Evolutionary conservation across 2,113 vertebrate genomes (phyloP), one percentile per base, ranked within the genome.

Genomic region (Tricholaema leucomelas): DNA sequence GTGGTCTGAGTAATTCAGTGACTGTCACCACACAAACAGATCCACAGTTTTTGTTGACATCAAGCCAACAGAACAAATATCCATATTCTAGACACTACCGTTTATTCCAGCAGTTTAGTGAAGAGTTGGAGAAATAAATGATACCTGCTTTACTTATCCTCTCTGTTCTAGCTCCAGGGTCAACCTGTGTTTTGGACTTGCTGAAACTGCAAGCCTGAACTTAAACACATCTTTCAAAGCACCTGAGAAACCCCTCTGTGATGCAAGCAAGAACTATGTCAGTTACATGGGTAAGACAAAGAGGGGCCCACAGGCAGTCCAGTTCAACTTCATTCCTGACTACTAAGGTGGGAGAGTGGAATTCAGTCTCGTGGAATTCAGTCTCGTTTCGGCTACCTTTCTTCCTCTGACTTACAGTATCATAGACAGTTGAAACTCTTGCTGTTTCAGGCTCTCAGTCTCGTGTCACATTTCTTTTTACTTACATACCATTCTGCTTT

Each of bases 401-500:
- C 52, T 85, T 85, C 64, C 73, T 86, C 6, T 27, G 15, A 84
- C 67, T 81, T 75, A 48, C 7, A 92, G 50, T 38, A 78, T 80
- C 66, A 82, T 5, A 81, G n/a, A n/a, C 76, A 83, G 60, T 3
- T 84, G 67, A 33, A 91, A 90, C 61, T 83, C 33, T 91, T 87
- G 24, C 35, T 84, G 24, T 78, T 73, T 59, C 85, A 94, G 50
- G 72, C 24, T 90, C 38, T 87, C 25, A 90, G 25, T 56, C 28
- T 63, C 81, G 71, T 81, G 30, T 40, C 76, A 87, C 60, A 81
- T 67, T 75, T 84, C 44, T 66, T 96, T 93, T 52, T 85, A 84
- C 18, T 94, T 94, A 98, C 97, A 96, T 97, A 99, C 99, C 99
- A 99, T 98, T 99, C 99, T 81, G 99, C 99, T 81, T 99, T 99